These are phyloP conservation scores for Epinephelus lanceolatus DNA, from an alignment of 2,113 vertebrate genomes.

Conservation along the genomic window DNA sequence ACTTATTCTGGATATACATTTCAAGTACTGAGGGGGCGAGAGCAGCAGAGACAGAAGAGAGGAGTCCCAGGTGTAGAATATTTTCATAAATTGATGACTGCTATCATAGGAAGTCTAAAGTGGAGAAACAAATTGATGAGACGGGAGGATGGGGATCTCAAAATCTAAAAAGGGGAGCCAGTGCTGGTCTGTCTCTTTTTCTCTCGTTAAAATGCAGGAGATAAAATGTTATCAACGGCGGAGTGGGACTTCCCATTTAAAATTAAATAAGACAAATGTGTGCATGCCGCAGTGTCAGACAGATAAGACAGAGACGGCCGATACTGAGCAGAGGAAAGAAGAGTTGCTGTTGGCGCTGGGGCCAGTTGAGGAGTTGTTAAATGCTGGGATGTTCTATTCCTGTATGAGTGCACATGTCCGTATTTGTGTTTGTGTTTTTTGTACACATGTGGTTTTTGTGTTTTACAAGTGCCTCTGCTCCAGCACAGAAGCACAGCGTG, in stretches of 20 bases:
- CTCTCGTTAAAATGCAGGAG: slow-evolving; percentile 41
- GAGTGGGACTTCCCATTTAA: slow-evolving; percentile 34
- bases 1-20: slow-evolving; percentile 50
- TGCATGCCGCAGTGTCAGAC: background rate
- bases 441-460: background rate
- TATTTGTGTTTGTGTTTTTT: background rate
- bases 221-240: slow-evolving; percentile 48
- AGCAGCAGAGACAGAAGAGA: slow-evolving; percentile 32
- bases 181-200: slow-evolving; percentile 28
- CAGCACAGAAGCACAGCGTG: background rate
- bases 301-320: slow-evolving; percentile 20
- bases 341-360: background rate
- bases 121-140: slow-evolving; percentile 56
- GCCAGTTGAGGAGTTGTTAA: slow-evolving; percentile 9
- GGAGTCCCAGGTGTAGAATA: slow-evolving; percentile 45
- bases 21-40: slow-evolving; percentile 63
- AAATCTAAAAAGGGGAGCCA: background rate
- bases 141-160: slow-evolving; percentile 8
- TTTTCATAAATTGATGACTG: slow-evolving; percentile 63
- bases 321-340: background rate
- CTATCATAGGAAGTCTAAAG: slow-evolving; percentile 28
- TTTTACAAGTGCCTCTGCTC: slow-evolving; percentile 8
- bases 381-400: background rate
- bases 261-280: slow-evolving; percentile 46
- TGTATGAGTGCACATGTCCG: background rate